Conservation (phyloP, 2,113 vertebrate species). For the Nestor notabilis region DNA sequence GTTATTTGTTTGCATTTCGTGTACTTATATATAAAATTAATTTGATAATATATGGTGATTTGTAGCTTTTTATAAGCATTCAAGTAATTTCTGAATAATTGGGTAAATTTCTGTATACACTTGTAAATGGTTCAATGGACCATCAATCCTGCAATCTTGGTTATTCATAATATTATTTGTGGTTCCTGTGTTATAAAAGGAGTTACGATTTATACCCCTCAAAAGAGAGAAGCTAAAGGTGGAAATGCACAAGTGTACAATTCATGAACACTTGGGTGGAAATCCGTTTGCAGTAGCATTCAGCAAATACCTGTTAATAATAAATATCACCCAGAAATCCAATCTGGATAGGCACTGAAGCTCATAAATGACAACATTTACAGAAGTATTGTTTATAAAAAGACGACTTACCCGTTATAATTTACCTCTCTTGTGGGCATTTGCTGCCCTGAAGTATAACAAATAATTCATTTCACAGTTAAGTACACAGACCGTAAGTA, state of each 20-base stretch:
- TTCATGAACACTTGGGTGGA: background rate
- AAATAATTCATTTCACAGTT: background rate
- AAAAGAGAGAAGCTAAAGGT: background rate
- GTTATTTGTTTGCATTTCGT: background rate
- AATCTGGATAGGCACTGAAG: background rate
- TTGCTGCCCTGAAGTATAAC: background rate
- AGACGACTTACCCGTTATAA: background rate
- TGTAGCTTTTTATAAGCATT: background rate
- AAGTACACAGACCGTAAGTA: background rate
- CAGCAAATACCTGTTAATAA: background rate
- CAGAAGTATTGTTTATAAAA: background rate
- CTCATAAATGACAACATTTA: background rate
- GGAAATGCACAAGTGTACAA: background rate
- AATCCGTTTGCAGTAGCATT: background rate
- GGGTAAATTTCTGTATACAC: background rate
- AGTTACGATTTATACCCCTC: background rate
- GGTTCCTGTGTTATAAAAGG: background rate
- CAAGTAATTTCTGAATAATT: background rate
- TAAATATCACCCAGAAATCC: background rate
- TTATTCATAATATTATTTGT: background rate
- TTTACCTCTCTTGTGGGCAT: background rate
- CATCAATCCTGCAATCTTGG: background rate
- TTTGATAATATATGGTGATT: background rate
- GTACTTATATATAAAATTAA: background rate
- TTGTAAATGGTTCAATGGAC: background rate